These are phyloP conservation scores for Agelaius tricolor DNA, from an alignment of 2,113 vertebrate species.

Conservation along the genomic window DNA sequence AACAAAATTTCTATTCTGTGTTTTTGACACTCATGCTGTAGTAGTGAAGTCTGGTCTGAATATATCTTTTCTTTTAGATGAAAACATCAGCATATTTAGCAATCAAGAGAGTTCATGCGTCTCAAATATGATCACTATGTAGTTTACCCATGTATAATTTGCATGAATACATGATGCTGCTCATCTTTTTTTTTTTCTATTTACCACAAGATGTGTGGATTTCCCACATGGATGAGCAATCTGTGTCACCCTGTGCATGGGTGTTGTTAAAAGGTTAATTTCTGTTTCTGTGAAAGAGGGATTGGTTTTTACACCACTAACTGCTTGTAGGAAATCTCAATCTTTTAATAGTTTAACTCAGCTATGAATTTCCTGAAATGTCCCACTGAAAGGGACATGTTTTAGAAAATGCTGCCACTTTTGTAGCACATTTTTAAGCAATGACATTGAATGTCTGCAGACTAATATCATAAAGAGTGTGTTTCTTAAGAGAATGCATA, in stretches of 20 bases:
- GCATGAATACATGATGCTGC: neutral
- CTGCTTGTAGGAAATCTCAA: neutral
- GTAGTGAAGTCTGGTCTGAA: neutral
- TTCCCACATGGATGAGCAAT: neutral
- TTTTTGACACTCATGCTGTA: neutral
- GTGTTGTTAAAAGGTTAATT: neutral
- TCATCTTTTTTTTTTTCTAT: neutral
- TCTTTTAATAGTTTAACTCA: neutral
- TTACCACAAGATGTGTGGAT: neutral
- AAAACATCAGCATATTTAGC: neutral
- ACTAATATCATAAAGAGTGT: neutral
- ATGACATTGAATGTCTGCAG: neutral
- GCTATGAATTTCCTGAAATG: neutral
- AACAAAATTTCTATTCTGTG: neutral
- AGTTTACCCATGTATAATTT: neutral
- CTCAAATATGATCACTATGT: neutral
- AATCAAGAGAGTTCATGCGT: neutral
- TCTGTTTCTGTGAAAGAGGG: neutral
- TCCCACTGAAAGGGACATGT: neutral
- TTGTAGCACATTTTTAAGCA: neutral
- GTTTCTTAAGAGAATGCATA: neutral
- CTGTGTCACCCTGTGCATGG: neutral
- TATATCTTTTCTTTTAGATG: neutral
- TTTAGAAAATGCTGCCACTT: neutral
- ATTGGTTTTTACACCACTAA: neutral